phyloP scores from a whole-genome alignment of 2,797 vertebrate genomes.

The Ptychobarbus kaznakovi region DNA sequence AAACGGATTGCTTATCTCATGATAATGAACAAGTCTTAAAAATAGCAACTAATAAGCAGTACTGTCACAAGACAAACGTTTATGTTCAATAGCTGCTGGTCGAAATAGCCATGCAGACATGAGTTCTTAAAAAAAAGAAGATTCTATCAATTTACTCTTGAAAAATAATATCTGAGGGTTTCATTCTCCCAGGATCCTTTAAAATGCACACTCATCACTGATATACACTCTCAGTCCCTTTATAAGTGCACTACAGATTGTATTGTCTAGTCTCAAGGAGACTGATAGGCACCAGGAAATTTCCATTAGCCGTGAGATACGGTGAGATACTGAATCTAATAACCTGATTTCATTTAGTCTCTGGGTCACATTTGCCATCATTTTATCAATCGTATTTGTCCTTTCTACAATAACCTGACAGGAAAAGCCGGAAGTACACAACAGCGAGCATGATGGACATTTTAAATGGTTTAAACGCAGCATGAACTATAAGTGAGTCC shows the following conservation, averaged over 20 bases:
- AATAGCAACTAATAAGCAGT: constrained; percentile 1
- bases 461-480: background rate
- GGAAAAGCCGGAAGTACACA: background rate
- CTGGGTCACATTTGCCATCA: constrained; percentile 10
- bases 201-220: constrained; percentile 6
- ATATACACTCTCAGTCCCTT: background rate
- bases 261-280: constrained; percentile 32
- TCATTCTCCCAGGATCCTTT: constrained; percentile 9
- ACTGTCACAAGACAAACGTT: background rate
- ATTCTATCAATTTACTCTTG: constrained; percentile 9
- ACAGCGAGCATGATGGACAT: background rate
- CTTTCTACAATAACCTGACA: constrained; percentile 33
- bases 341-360: constrained; percentile 39
- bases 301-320: constrained; percentile 42
- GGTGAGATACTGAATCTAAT: constrained; percentile 43
- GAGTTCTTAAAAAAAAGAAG: background rate
- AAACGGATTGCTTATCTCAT: background rate
- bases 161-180: background rate
- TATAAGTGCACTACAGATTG: constrained; percentile 25
- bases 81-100: background rate
- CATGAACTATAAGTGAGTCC: background rate
- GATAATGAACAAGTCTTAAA: background rate
- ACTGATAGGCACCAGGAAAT: constrained; percentile 37
- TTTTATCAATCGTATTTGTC: constrained; percentile 35
- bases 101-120: background rate